Base-by-base conservation (phyloP, 2,797 vertebrate species). In the Aplochiton taeniatus region DNA sequence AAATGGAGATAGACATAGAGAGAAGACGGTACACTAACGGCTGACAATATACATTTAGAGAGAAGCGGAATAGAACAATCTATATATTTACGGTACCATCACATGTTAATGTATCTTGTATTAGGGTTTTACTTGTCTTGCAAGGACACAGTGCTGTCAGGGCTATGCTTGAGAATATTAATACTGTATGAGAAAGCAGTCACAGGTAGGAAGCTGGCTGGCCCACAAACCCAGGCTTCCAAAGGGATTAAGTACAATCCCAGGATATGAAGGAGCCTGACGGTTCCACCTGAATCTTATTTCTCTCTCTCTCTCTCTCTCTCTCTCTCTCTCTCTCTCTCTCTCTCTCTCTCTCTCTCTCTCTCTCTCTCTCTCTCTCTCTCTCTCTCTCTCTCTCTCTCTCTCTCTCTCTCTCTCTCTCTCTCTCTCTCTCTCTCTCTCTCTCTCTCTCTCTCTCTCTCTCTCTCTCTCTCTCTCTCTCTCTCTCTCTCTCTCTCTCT, bases 241-340 rank as follows among this genome's bases (percentile, higher is more conserved):
- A 66, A 53, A 19, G 20, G 19, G 67, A 74, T 79, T 72, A 71
- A 41, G 17, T 49, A 70, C 81, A 70, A 83, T 82, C 78, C 68
- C 71, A 16, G 16, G 72, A 72, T 77, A 78, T 71, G 66, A 71
- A 69, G 62, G 45, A 17, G 48, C 49, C 47, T 68, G 43, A 13
- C 0, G 42, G 31, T 42, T 56, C 48, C 61, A 63, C 59, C 12
- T 63, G 45, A 11, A 18, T 11, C 3, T 9, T 41, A 7, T 12
- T 17, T 14, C 49, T 10, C 48, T 47, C 17, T 41, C 13, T 42
- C 63, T 61, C 43, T 20, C 18, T 56, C 16, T 43, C 49, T 14
- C n/a, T 16, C 14, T 9, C 16, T 13, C n/a, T 58, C 54, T 46
- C 3, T 31, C 14, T 43, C 11, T 19, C 17, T 60, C 13, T 11